Evolutionary conservation across 1,140 invertebrate species (phyloP).

Genomic region (Cotesia glomerata): DNA sequence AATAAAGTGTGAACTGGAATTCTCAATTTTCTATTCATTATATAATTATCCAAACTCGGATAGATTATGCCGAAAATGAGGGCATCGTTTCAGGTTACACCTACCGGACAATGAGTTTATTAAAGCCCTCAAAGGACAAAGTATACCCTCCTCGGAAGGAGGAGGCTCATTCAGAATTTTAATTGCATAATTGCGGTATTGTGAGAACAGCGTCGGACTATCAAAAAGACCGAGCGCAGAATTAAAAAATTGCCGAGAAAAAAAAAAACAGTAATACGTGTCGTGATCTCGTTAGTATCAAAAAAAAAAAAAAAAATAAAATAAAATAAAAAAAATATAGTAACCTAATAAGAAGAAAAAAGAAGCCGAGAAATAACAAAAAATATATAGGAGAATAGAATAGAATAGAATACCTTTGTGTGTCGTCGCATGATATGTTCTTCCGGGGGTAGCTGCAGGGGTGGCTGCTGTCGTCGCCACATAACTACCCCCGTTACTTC

Average conservation of each 20-base stretch:
- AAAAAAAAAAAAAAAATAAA: too few relatives aligned
- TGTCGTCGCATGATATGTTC: conserved; percentile 64
- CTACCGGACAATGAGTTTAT: conserved; percentile 50
- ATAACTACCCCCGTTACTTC: conserved; percentile 58
- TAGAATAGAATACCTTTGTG: conserved; percentile 60
- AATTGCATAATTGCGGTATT: conserved; percentile 58
- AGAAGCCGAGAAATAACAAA: not conserved
- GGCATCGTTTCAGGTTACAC: conserved; percentile 54
- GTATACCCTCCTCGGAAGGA: not conserved
- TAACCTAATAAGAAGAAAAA: too few relatives aligned
- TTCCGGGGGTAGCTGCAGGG: conserved; percentile 59
- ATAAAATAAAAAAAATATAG: too few relatives aligned
- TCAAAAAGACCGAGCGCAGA: not conserved
- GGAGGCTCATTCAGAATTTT: conserved; percentile 39
- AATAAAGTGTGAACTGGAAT: too few relatives aligned
- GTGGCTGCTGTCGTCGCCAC: conserved; percentile 60
- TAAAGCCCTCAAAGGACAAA: conserved; percentile 34
- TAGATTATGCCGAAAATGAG: conserved; percentile 14
- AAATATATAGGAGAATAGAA: not conserved
- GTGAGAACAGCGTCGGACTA: conserved; percentile 33
- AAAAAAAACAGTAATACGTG: not conserved
- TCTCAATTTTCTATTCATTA: too few relatives aligned
- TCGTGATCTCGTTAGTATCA: too few relatives aligned
- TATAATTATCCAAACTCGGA: not conserved
- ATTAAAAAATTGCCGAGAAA: not conserved